Evolutionary conservation across 2,888 invertebrate genomes (phyloP).

Genomic region (Glyphotaelius pellucidus): DNA sequence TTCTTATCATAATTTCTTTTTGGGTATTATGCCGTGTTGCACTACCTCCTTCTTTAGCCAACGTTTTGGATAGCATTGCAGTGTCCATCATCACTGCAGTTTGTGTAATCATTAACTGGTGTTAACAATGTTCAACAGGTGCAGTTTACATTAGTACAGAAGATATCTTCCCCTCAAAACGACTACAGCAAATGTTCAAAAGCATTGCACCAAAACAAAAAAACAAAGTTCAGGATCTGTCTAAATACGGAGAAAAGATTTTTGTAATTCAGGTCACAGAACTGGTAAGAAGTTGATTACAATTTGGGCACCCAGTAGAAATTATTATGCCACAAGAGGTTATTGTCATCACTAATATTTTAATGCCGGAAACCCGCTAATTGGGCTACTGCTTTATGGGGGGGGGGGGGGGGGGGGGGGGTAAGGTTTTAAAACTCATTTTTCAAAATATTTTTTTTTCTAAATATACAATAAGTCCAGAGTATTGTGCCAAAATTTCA

Average conservation of each 20-base stretch:
- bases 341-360: background rate
- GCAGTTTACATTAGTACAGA: conserved; percentile 88
- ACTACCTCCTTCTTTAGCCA: too few species aligned
- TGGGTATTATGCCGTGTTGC: too few species aligned
- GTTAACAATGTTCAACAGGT: conserved; percentile 66
- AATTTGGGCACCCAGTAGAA: background rate
- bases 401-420: too few species aligned
- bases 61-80: too few species aligned
- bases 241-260: conserved; percentile 70
- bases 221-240: conserved; percentile 27
- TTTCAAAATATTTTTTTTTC: too few species aligned
- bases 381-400: too few species aligned
- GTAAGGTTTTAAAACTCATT: too few species aligned
- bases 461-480: too few species aligned
- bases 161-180: conserved; percentile 78
- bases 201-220: conserved; percentile 7
- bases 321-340: background rate
- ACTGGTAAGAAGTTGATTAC: conserved; percentile 63
- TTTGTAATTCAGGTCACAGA: conserved; percentile 75
- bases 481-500: too few species aligned
- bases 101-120: too few species aligned
- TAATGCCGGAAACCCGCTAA: background rate
- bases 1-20: background rate
- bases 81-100: too few species aligned
- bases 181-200: conserved; percentile 72